Evolutionary conservation across 2,888 invertebrate genomes (phyloP).

Genomic region (Drosophila meridionalis): DNA sequence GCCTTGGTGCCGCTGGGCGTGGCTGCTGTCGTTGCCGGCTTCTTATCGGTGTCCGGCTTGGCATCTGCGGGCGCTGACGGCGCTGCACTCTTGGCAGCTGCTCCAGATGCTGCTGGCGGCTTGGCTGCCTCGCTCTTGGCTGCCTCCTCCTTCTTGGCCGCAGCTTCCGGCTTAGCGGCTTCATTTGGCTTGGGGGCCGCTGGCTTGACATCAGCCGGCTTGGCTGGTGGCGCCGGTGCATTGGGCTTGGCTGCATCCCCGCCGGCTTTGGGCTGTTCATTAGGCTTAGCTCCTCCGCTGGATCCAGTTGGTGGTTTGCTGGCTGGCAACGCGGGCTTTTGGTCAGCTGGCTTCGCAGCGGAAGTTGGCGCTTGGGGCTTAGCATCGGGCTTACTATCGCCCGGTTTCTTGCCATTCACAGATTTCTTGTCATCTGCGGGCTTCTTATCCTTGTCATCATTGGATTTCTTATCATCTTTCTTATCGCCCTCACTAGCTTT

Average conservation of each 20-base stretch:
- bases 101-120: conserved; percentile 79
- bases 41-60: conserved; percentile 74
- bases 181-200: conserved; percentile 78
- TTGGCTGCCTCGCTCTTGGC: conserved; percentile 74
- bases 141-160: conserved; percentile 77
- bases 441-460: conserved; percentile 41
- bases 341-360: conserved; percentile 58
- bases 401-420: conserved; percentile 26
- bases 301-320: conserved; percentile 35
- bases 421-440: conserved; percentile 42
- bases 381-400: conserved; percentile 41
- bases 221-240: conserved; percentile 78
- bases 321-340: conserved; percentile 49
- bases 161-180: conserved; percentile 78
- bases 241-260: conserved; percentile 62
- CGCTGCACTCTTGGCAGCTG: conserved; percentile 81
- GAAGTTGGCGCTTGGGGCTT: conserved; percentile 43
- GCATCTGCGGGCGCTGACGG: conserved; percentile 79
- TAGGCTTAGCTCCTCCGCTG: conserved; percentile 49
- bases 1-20: conserved; percentile 63
- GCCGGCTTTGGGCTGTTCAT: conserved; percentile 52
- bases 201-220: conserved; percentile 79
- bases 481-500: conserved; percentile 23
- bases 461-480: conserved; percentile 42
- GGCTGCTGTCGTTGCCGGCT: conserved; percentile 66